These are phyloP conservation scores for Sicus ferrugineus DNA, from an alignment of 2,888 invertebrate species.

Conservation along the genomic window DNA sequence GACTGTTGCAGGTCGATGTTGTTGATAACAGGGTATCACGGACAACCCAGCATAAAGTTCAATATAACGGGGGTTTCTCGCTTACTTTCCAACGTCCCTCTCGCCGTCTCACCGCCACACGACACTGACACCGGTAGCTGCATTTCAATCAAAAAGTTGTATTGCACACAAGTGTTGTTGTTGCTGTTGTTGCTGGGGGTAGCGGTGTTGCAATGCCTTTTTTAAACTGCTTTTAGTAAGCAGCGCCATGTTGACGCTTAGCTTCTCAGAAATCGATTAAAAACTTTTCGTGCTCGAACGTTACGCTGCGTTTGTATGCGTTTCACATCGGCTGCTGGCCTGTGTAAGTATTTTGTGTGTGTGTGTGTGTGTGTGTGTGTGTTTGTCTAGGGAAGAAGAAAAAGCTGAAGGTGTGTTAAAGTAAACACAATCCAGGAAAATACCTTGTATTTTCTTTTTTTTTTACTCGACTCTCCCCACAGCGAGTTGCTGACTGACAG, in stretches of 20 bases:
- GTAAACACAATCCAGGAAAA: neutral
- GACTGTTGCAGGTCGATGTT: neutral
- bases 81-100: neutral
- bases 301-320: neutral
- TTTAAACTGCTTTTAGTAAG: neutral
- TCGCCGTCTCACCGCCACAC: neutral
- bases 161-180: neutral
- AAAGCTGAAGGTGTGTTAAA: neutral
- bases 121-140: neutral
- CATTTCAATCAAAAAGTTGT: neutral
- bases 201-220: neutral
- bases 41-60: neutral
- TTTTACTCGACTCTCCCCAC: neutral
- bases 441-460: neutral
- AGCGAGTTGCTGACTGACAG: neutral
- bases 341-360: neutral
- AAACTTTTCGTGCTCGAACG: neutral
- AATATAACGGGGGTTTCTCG: too few relatives aligned
- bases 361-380: slow-evolving; percentile 2
- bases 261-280: slow-evolving; percentile 1
- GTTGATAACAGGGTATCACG: neutral
- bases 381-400: neutral
- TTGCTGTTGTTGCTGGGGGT: neutral
- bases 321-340: neutral
- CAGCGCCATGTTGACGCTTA: neutral